Base-by-base conservation (phyloP, 2,113 vertebrate species). In the Dromaius novaehollandiae region DNA sequence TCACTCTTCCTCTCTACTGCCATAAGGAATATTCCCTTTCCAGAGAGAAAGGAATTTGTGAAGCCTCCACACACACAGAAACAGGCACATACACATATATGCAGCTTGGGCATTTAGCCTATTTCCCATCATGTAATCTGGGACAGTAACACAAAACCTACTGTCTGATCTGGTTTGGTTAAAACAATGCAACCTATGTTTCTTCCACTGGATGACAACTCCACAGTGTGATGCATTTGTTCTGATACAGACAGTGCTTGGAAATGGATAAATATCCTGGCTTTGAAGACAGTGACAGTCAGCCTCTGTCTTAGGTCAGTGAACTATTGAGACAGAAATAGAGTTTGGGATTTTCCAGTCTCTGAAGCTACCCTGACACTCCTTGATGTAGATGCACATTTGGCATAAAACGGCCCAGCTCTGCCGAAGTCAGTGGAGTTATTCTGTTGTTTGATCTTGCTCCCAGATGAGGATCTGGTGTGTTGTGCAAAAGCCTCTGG, bases 71-170 rank as follows among this genome's bases (percentile, higher is more conserved):
- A 44, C 19, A 61, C 14, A 20, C 2, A 46, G 63, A 40, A 71
- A 34, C 5, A 26, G 21, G 2, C 8, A 0, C 24, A 42, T 11
- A 12, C 18, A 25, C 0, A 0, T n/a, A 7, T 1, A 50, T 7
- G 11, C 8, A 9, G 14, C 3, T 11, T 12, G 24, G 11, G 6
- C 25, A 55, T 3, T 7, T 32, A 9, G 3, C 18, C 2, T 14
- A 46, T 28, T 26, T 44, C 7, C 38, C 14, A 17, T 21, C 7
- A 2, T 1, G 4, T 2, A 68, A 13, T 53, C 30, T 50, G 75
- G 13, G n/a, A 18, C 8, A 28, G 5, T 21, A 11, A 8, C 6
- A 2, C 6, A 10, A 3, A 13, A 24, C 11, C 20, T 53, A 9
- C 17, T 40, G 46, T 8, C n/a, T 38, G 30, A 26, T 40, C 11